These are phyloP conservation scores for Aleiodes sp. DNA, from an alignment of 1,140 invertebrate species.

Conservation along the genomic window DNA sequence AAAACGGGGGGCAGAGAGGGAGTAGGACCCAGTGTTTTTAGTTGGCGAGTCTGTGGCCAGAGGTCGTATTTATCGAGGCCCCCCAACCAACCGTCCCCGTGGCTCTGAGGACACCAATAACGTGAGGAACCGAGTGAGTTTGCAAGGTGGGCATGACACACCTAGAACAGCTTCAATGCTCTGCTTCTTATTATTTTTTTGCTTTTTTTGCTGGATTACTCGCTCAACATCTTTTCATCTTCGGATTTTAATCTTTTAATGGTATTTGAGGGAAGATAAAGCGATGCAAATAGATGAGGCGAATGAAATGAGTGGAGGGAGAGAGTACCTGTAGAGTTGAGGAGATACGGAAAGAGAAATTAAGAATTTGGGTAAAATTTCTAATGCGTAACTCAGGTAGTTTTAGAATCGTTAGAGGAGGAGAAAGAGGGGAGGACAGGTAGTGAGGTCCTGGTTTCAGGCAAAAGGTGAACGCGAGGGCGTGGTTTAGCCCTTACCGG, in stretches of 20 bases:
- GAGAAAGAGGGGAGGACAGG: neutral
- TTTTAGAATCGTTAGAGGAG: constrained; percentile 23
- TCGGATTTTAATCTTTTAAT: neutral
- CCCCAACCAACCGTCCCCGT: neutral
- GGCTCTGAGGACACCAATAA: neutral
- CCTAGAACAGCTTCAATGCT: constrained; percentile 2
- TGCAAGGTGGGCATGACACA: constrained; percentile 31
- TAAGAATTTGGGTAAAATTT: constrained; percentile 2
- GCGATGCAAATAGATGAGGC: neutral
- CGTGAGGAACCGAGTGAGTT: neutral
- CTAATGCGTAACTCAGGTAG: constrained; percentile 26
- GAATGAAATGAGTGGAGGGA: neutral
- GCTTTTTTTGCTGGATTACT: too few relatives aligned
- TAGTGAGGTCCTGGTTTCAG: neutral
- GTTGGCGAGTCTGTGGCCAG: constrained; percentile 47
- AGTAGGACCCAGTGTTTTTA: constrained; percentile 33
- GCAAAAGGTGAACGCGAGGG: constrained; percentile 39
- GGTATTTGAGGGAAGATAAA: neutral
- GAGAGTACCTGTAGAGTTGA: neutral
- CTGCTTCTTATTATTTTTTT: neutral
- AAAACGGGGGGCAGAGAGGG: neutral
- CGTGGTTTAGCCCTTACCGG: constrained; percentile 36
- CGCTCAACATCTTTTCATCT: neutral
- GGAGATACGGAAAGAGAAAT: neutral
- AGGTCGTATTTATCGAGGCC: constrained; percentile 41